Evolutionary conservation across 2,113 vertebrate genomes (phyloP).

Genomic region (Plectropomus leopardus): DNA sequence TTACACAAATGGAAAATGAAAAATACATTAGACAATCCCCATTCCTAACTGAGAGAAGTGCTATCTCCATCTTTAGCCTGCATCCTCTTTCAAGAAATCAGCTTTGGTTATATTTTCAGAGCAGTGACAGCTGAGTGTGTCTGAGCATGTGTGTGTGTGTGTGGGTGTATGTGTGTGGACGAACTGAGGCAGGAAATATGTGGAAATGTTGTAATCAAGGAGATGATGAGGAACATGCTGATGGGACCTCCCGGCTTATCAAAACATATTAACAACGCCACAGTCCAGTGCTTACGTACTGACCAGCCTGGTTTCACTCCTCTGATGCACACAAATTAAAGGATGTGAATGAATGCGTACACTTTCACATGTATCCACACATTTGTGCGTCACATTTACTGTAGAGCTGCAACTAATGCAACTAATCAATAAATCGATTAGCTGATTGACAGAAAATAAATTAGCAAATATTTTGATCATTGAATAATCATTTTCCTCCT

Average conservation of each 20-base stretch:
- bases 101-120: slow-evolving; percentile 42
- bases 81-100: slow-evolving; percentile 27
- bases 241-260: slow-evolving; percentile 69
- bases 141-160: slow-evolving; percentile 13
- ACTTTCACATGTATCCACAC: not conserved
- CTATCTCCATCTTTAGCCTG: slow-evolving; percentile 32
- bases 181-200: slow-evolving; percentile 62
- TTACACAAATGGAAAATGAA: slow-evolving; percentile 39
- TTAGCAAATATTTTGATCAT: too few relatives aligned
- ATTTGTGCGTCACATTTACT: not conserved
- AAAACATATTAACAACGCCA: slow-evolving; percentile 72
- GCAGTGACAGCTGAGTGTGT: slow-evolving; percentile 37
- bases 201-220: slow-evolving; percentile 74
- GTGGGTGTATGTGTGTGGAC: slow-evolving; percentile 27
- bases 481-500: too few relatives aligned
- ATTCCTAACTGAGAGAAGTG: slow-evolving; percentile 6
- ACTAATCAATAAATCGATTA: too few relatives aligned
- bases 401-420: too few relatives aligned
- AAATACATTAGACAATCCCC: slow-evolving; percentile 24
- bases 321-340: not conserved
- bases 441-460: too few relatives aligned
- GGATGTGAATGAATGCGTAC: not conserved
- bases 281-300: slow-evolving; percentile 49
- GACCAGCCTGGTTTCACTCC: slow-evolving; percentile 21
- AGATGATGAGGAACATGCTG: slow-evolving; percentile 77